Conservation (phyloP, 2,888 invertebrate species). For the Seladonia tumulorum region DNA sequence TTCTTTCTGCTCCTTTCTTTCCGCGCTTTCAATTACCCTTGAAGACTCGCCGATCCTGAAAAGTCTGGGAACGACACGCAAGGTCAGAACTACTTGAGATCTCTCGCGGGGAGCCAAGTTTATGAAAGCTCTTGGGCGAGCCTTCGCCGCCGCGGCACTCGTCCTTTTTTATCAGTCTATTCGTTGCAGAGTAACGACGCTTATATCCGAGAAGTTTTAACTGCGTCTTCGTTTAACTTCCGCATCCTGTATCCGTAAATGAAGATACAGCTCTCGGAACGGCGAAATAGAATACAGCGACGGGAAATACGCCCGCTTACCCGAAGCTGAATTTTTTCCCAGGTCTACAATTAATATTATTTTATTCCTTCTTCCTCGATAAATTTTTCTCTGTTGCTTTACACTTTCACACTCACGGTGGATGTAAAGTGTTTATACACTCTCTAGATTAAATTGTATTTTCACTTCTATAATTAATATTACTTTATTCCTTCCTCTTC, state of each 20-base stretch:
- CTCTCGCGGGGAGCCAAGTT: slow-evolving; percentile 20
- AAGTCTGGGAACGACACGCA: slow-evolving; percentile 53
- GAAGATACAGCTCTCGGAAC: neutral
- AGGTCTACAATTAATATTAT: neutral
- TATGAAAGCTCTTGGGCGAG: slow-evolving; percentile 19
- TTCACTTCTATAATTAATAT: too few species aligned
- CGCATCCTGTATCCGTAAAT: neutral
- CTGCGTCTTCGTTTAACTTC: neutral
- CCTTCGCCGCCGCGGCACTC: neutral
- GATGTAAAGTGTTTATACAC: too few species aligned
- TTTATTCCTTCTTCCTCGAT: neutral
- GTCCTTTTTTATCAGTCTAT: slow-evolving; percentile 19
- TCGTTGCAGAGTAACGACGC: slow-evolving; percentile 3
- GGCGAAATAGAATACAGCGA: neutral
- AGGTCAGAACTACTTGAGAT: slow-evolving; percentile 52
- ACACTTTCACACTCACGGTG: too few species aligned
- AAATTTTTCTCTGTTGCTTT: too few species aligned
- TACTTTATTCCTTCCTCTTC: too few species aligned
- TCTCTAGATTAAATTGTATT: too few species aligned
- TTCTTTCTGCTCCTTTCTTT: neutral
- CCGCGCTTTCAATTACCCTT: slow-evolving; percentile 31
- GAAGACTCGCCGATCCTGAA: slow-evolving; percentile 19
- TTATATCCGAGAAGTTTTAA: neutral
- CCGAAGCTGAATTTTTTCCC: neutral
- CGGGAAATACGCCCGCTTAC: neutral